Base-by-base conservation (phyloP, 2,888 invertebrate genomes). In the Pomacea canaliculata region DNA sequence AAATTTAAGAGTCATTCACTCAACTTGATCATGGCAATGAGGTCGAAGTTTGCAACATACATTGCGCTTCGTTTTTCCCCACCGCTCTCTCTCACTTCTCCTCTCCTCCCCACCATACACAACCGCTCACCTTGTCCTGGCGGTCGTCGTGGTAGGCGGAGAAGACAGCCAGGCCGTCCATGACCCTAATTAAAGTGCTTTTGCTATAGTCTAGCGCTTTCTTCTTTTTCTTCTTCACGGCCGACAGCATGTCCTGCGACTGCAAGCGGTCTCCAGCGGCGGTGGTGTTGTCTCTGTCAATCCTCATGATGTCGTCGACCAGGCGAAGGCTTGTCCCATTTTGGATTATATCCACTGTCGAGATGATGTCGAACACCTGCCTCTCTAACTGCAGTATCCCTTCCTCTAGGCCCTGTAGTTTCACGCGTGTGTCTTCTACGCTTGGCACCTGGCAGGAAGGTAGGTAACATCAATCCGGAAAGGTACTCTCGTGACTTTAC, bases 81-180 rank as follows among this genome's bases (percentile, higher is more conserved):
- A 1, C 37, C 5, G 4, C 37, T 37, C 5, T 37, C 37, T 5
- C 37, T 23, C 23, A 23, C 23, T 23, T 23, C 23, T 23, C 23
- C 23, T 0, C 23, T 23, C 23, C 37, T 5, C 37, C 37, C 37
- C 3, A 37, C 37, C 37, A 37, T 37, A 37, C 51, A 1, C 51
- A 16, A 10, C 12, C 51, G 51, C 51, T 56, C 19, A 63, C 63
- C 63, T n/a, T n/a, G 5, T 65, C 68, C 62, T 37, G n/a, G 18
- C 74, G 56, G 62, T 74, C 74, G 46, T 74, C 74, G 49, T 74
- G 74, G 46, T 74, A 74, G 49, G 74, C 74, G 48, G 74, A 56
- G 37, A 68, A 74, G 16, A 69, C 74, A 27, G 74, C 69, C 63
- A 74, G 59, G 49, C 69, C 74, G 9, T 74, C 69, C 3, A 10